Conservation (phyloP, 2,113 vertebrate species). For the Neogobius melanostomus region DNA sequence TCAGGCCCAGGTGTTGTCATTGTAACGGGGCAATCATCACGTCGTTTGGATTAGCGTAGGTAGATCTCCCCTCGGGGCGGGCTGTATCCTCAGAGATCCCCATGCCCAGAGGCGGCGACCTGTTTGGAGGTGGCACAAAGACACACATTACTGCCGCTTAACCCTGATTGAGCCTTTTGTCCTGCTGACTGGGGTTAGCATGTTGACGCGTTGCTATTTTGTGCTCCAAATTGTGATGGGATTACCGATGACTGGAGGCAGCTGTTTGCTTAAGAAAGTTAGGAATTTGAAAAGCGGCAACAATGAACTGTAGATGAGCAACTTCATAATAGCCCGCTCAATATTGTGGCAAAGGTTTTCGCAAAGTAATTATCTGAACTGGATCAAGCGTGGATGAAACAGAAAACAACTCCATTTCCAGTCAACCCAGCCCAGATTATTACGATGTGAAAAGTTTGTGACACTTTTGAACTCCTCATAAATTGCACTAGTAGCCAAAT, state of each 20-base stretch:
- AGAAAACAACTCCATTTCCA: too few relatives aligned
- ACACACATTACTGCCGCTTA: slow-evolving; percentile 55
- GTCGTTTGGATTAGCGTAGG: slow-evolving; percentile 14
- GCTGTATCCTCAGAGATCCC: slow-evolving; percentile 33
- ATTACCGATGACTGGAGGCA: slow-evolving; percentile 38
- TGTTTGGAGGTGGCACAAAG: slow-evolving; percentile 60
- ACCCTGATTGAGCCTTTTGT: slow-evolving; percentile 64
- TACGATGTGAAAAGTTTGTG: too few relatives aligned
- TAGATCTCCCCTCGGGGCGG: slow-evolving; percentile 15
- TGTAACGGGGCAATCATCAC: not conserved
- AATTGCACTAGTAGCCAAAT: slow-evolving; percentile 2
- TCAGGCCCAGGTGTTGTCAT: not conserved
- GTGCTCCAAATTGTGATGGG: slow-evolving; percentile 34
- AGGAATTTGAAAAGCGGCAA: slow-evolving; percentile 18
- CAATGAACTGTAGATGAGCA: not conserved
- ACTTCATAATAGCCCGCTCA: too few relatives aligned
- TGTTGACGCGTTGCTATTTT: slow-evolving; percentile 26
- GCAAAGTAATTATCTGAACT: too few relatives aligned
- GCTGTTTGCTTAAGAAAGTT: slow-evolving; percentile 19
- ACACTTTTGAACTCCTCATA: not conserved
- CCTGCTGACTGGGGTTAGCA: slow-evolving; percentile 37
- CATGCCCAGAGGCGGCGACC: slow-evolving; percentile 43
- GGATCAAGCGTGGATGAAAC: too few relatives aligned
- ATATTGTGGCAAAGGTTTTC: too few relatives aligned
- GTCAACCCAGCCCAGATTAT: too few relatives aligned